Conservation (phyloP, 2,888 invertebrate species). For the Scaeva pyrastri region DNA sequence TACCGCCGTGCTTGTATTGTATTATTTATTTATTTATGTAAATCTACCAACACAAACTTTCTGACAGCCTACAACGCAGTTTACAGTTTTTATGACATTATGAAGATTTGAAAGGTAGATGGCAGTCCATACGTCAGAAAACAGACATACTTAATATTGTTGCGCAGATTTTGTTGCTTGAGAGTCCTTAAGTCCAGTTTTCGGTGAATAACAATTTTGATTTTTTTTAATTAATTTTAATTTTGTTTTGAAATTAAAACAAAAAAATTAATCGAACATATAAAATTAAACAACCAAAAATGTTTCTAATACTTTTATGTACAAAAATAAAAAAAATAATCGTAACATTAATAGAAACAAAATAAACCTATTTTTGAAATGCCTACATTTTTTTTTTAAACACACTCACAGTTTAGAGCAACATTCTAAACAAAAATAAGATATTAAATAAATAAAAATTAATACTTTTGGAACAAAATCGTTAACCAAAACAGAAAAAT, state of each 20-base stretch:
- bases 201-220: slow-evolving; percentile 73
- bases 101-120: slow-evolving; percentile 18
- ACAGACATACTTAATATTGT: slow-evolving; percentile 40
- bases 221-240: slow-evolving; percentile 54
- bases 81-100: background rate
- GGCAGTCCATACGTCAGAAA: slow-evolving; percentile 34
- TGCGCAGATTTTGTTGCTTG: slow-evolving; percentile 56
- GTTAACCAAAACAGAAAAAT: slow-evolving; percentile 34
- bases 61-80: slow-evolving; percentile 44
- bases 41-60: slow-evolving; percentile 59
- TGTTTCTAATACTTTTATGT: slow-evolving; percentile 61
- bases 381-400: slow-evolving; percentile 58
- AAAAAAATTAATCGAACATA: slow-evolving; percentile 20
- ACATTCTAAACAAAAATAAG: slow-evolving; percentile 59
- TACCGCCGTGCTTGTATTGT: slow-evolving; percentile 54
- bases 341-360: slow-evolving; percentile 26
- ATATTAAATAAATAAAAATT: slow-evolving; percentile 19
- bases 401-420: slow-evolving; percentile 57
- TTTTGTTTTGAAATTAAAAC: slow-evolving; percentile 49
- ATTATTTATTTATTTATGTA: background rate
- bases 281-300: slow-evolving; percentile 37
- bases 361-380: slow-evolving; percentile 51
- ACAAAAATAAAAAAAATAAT: slow-evolving; percentile 66
- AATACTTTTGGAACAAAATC: slow-evolving; percentile 23
- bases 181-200: slow-evolving; percentile 73